Evolutionary conservation across 2,113 vertebrate species (phyloP), one percentile per base, ranked within the genome.

Genomic region (Bos javanicus): DNA sequence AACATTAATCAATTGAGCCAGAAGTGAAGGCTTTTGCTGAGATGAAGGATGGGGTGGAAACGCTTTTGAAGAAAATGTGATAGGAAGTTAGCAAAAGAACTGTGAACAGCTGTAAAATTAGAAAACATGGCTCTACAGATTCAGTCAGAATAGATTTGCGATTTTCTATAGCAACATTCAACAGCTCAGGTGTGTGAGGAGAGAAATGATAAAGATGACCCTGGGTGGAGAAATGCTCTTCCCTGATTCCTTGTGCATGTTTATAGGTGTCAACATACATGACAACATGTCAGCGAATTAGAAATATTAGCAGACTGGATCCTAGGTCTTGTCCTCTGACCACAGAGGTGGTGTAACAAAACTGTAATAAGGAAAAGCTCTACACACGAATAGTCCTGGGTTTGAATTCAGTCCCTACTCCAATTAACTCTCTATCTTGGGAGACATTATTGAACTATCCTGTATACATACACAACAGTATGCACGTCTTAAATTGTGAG

Each of bases 141-240:
- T 89, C 64, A 95, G 83, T 87, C 60, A 96, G 82, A 98, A 98
- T 43, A 94, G 91, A 64, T 97, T 95, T 95, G 78, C 95, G 94
- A 97, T 97, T 97, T 97, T 97, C 96, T 91, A 90, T 91, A 97
- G 96, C 96, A 94, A 97, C 71, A 94, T 94, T 97, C 96, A 96
- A 88, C 60, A 96, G 48, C 97, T 95, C 96, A 97, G 96, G 91
- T 97, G 97, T 91, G 60, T 89, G 86, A 83, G 57, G 78, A 95
- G 52, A 93, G 16, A 94, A 95, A 93, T 81, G 46, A 59, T 92
- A 90, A 92, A 91, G 43, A 94, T 97, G 96, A 98, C 94, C 96
- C 46, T 88, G 56, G 88, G 21, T 8, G 9, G 82, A 93, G 67
- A 97, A 97, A 97, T 90, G 67, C 16, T 95, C 64, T 92, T 93